phyloP scores from a whole-genome alignment of 2,888 invertebrate species.

The Lottia scabra region DNA sequence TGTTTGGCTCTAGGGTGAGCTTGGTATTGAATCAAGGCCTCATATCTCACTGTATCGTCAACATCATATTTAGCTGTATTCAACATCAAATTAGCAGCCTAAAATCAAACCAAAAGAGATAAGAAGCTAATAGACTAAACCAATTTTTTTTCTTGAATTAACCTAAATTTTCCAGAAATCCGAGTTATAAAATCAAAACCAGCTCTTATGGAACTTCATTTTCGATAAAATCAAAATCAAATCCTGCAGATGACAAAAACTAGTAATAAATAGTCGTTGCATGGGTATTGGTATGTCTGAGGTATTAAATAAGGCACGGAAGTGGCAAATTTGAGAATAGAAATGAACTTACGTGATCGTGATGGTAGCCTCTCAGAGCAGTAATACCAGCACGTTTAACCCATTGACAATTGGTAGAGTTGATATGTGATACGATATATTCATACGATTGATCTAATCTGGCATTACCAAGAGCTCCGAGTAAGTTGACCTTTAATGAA shows the following conservation, averaged over 20 bases:
- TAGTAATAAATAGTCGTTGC: too few relatives aligned
- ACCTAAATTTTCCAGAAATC: too few relatives aligned
- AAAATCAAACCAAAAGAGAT: neutral
- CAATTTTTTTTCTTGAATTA: too few relatives aligned
- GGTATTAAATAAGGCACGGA: too few relatives aligned
- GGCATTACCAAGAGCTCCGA: slow-evolving; percentile 52
- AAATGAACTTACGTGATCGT: slow-evolving; percentile 35
- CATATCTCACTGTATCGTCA: slow-evolving; percentile 48
- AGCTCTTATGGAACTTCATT: too few relatives aligned
- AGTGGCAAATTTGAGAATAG: too few relatives aligned
- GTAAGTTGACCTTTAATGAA: slow-evolving; percentile 38
- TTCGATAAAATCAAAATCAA: too few relatives aligned
- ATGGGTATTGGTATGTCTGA: too few relatives aligned
- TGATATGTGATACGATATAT: slow-evolving; percentile 50
- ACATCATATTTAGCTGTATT: slow-evolving; percentile 43
- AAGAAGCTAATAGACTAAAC: too few relatives aligned
- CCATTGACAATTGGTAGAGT: slow-evolving; percentile 49
- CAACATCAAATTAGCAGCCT: slow-evolving; percentile 43
- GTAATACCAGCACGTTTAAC: slow-evolving; percentile 50
- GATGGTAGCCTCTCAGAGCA: slow-evolving; percentile 44
- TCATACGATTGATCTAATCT: slow-evolving; percentile 42
- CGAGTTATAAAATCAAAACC: too few relatives aligned
- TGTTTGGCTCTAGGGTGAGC: slow-evolving; percentile 37
- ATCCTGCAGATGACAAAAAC: too few relatives aligned
- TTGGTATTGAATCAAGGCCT: slow-evolving; percentile 39